phyloP scores from a whole-genome alignment of 2,113 vertebrate species.

The Hucho hucho region DNA sequence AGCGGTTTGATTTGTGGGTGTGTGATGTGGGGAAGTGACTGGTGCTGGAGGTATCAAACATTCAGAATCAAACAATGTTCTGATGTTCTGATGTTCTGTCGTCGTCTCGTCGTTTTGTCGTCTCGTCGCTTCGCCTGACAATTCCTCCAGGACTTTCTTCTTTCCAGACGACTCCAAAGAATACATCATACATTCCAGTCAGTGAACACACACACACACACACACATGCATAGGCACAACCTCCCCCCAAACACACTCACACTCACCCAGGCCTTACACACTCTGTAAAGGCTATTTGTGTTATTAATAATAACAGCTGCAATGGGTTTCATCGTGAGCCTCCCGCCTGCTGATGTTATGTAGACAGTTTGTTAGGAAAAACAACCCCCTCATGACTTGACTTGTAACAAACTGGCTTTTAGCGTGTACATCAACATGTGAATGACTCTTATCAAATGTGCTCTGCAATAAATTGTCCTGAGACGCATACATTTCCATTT shows the following conservation, averaged over 20 bases:
- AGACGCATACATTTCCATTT: conserved; percentile 61
- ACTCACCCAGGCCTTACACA: not conserved
- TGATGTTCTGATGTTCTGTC: conserved; percentile 9
- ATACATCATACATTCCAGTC: conserved; percentile 44
- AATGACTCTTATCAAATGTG: conserved; percentile 53
- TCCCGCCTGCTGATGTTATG: conserved; percentile 44
- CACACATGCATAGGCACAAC: not conserved
- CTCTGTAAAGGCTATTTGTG: conserved; percentile 43
- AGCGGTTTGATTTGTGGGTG: conserved; percentile 11
- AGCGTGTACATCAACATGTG: conserved; percentile 61
- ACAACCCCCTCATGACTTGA: conserved; percentile 32
- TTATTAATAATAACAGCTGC: conserved; percentile 30
- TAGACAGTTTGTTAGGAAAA: conserved; percentile 39
- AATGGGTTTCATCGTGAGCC: conserved; percentile 25
- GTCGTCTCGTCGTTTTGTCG: conserved; percentile 6
- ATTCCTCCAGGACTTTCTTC: conserved; percentile 32
- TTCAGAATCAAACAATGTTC: conserved; percentile 43
- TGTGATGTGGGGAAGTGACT: conserved; percentile 30
- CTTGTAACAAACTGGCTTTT: conserved; percentile 49
- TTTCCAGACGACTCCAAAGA: conserved; percentile 18
- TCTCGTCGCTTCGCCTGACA: not conserved
- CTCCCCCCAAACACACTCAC: not conserved
- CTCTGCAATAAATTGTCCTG: conserved; percentile 36
- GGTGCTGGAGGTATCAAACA: conserved; percentile 40
- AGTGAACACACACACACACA: conserved; percentile 8